These are phyloP conservation scores for Polypedilum pembai DNA, from an alignment of 1,140 invertebrate genomes.

Conservation along the genomic window DNA sequence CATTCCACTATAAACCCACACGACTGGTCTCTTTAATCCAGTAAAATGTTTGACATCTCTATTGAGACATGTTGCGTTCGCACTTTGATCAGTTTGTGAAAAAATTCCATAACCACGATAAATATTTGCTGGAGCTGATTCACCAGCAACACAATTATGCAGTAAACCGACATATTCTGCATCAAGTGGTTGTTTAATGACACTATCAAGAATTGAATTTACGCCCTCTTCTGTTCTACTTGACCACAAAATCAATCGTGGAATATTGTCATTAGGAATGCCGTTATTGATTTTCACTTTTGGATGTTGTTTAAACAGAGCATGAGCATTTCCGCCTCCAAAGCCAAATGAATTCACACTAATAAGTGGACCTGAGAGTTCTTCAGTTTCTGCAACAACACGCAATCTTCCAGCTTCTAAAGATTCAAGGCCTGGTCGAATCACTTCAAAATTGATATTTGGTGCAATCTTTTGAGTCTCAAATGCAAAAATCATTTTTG, in stretches of 20 bases:
- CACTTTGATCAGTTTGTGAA: slow-evolving; percentile 44
- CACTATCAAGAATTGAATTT: slow-evolving; percentile 55
- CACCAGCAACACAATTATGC: slow-evolving; percentile 47
- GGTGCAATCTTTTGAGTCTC: slow-evolving; percentile 65
- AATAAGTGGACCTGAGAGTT: slow-evolving; percentile 53
- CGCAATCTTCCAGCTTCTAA: slow-evolving; percentile 61
- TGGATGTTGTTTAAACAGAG: slow-evolving; percentile 54
- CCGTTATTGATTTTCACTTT: slow-evolving; percentile 49
- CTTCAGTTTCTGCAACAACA: slow-evolving; percentile 58
- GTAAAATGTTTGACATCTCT: slow-evolving; percentile 52
- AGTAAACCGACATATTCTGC: slow-evolving; percentile 50
- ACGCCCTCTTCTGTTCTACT: slow-evolving; percentile 58
- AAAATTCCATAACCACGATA: slow-evolving; percentile 52
- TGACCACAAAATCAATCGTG: slow-evolving; percentile 49
- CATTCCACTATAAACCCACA: slow-evolving; percentile 88
- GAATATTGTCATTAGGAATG: slow-evolving; percentile 46
- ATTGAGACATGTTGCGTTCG: slow-evolving; percentile 42
- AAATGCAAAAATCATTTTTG: slow-evolving; percentile 72
- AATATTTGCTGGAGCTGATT: slow-evolving; percentile 50
- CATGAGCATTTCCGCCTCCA: slow-evolving; percentile 66
- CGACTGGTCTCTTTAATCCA: slow-evolving; percentile 59
- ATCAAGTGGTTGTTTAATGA: slow-evolving; percentile 52
- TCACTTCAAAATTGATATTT: slow-evolving; percentile 67
- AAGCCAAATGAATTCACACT: slow-evolving; percentile 82
- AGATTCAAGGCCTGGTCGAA: slow-evolving; percentile 65